Evolutionary conservation across 2,113 vertebrate species (phyloP).

Genomic region (Limnothrissa miodon): DNA sequence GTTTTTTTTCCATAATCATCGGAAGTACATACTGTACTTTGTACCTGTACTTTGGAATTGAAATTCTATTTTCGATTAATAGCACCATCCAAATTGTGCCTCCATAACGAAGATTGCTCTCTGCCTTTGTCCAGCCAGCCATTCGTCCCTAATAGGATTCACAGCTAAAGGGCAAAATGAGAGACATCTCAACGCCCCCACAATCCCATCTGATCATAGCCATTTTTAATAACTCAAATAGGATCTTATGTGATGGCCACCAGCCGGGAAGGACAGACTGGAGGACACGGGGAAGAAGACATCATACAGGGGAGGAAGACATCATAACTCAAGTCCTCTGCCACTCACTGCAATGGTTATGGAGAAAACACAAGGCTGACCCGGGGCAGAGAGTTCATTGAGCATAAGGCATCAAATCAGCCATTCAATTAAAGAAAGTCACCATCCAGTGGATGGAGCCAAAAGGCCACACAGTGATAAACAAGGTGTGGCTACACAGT

Average conservation of each 20-base stretch:
- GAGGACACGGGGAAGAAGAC: slow-evolving; percentile 2
- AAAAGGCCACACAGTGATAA: neutral
- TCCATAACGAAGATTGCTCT: neutral
- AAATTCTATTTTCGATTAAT: no score
- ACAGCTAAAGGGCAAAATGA: neutral
- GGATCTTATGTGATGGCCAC: neutral
- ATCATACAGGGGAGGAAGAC: neutral
- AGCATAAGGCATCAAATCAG: neutral
- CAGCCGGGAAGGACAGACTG: neutral
- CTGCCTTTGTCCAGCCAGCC: neutral
- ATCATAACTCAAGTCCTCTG: neutral
- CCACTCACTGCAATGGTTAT: neutral
- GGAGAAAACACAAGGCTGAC: neutral
- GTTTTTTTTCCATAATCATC: no score
- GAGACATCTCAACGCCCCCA: neutral
- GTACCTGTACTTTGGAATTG: no score
- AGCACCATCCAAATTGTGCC: no score
- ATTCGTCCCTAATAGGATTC: neutral
- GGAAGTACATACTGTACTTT: no score
- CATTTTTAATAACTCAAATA: neutral
- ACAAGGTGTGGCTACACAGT: neutral
- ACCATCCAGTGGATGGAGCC: neutral
- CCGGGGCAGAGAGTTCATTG: neutral
- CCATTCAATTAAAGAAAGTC: neutral
- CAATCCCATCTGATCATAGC: neutral